Conservation (phyloP, 2,113 vertebrate genomes). For the Rynchops niger region DNA sequence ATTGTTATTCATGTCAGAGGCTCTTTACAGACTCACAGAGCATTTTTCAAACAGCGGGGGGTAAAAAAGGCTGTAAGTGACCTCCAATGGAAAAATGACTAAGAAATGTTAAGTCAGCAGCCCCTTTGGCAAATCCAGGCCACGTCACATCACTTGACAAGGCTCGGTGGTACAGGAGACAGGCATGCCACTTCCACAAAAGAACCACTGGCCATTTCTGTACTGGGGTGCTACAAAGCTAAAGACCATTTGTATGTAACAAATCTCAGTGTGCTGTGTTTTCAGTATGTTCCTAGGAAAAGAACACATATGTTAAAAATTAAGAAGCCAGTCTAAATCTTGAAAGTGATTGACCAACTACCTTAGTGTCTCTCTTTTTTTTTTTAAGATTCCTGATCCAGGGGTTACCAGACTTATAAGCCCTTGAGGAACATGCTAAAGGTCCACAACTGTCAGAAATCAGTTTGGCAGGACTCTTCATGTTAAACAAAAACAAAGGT, state of each 20-base stretch:
- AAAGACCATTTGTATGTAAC: not conserved
- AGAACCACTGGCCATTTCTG: fast-evolving
- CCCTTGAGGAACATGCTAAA: not conserved
- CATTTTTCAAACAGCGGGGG: not conserved
- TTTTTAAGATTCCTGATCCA: not conserved
- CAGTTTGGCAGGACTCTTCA: not conserved
- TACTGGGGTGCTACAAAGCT: not conserved
- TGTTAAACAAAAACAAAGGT: not conserved
- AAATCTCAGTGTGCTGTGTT: not conserved
- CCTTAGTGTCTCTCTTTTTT: not conserved
- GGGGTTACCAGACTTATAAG: not conserved
- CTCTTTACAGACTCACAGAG: not conserved
- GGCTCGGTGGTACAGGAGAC: not conserved
- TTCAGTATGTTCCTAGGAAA: not conserved
- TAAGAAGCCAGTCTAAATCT: not conserved
- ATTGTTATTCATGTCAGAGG: not conserved
- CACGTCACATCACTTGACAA: fast-evolving
- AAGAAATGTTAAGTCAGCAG: not conserved
- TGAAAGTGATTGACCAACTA: not conserved
- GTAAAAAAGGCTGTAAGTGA: not conserved
- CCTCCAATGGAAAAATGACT: not conserved
- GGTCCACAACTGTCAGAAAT: not conserved
- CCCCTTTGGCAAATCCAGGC: not conserved
- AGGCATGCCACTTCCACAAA: not conserved
- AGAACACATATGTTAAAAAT: fast-evolving